A percentile compares a stretch with the other conserved stretches of the same genome.
Conservation (phyloP, 2,888 invertebrate species). For the Watsonalla binaria region DNA sequence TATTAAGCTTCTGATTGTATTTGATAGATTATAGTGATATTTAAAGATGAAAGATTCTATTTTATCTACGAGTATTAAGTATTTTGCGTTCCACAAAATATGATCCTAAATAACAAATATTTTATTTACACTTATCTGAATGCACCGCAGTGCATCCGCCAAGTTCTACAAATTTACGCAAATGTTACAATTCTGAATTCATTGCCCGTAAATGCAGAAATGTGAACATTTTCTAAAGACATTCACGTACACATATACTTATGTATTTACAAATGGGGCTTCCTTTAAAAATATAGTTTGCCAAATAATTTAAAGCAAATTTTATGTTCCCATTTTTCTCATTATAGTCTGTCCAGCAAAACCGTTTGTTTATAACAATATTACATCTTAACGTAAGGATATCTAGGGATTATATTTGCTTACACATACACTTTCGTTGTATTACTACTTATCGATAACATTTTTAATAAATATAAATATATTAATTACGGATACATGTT, state of each 20-base stretch:
- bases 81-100: background rate
- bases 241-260: constrained; percentile 3
- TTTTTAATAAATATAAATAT: too few species aligned
- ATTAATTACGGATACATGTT: too few species aligned
- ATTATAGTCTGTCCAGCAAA: constrained; percentile 38
- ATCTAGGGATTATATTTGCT: background rate
- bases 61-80: too few species aligned
- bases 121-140: background rate
- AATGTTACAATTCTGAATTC: constrained; percentile 53
- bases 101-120: background rate
- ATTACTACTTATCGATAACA: constrained; percentile 3
- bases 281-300: constrained; percentile 23
- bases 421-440: constrained; percentile 20
- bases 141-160: background rate
- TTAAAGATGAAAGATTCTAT: too few species aligned
- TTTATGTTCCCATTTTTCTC: background rate
- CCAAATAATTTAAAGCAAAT: background rate
- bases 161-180: constrained; percentile 4
- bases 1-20: too few species aligned
- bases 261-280: constrained; percentile 33
- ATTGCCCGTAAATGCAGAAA: constrained; percentile 72
- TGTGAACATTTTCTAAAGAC: constrained; percentile 21
- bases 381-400: constrained; percentile 6
- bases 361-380: constrained; percentile 35
- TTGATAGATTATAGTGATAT: too few species aligned